Conservation (phyloP, 64 coral and sea anemone species). For the Anthopleura sola region DNA sequence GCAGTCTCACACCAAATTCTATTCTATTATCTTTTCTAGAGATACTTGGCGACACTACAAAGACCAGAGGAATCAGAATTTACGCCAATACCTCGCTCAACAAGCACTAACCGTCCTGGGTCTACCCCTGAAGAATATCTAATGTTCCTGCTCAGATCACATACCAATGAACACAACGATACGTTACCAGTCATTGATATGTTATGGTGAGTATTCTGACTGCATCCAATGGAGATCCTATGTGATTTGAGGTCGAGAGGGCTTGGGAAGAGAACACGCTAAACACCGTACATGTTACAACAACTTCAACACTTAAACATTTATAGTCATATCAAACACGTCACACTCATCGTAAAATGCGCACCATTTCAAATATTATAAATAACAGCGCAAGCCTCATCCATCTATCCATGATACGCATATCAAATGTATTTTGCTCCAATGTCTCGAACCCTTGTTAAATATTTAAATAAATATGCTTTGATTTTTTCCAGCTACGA, state of each 20-base stretch:
- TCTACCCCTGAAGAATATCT: conserved; percentile 87
- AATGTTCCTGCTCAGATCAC: conserved; percentile 80
- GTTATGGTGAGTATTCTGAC: conserved; percentile 54
- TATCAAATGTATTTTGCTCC: too few relatives aligned
- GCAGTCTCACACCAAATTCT: too few relatives aligned
- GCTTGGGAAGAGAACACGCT: too few relatives aligned
- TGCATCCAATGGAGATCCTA: background rate
- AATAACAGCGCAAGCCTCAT: too few relatives aligned
- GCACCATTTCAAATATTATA: too few relatives aligned
- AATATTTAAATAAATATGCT: too few relatives aligned
- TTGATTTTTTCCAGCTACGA: conserved; percentile 75
- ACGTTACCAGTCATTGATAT: conserved; percentile 84
- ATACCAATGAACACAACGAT: conserved; percentile 77
- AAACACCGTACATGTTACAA: too few relatives aligned
- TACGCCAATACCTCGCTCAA: conserved; percentile 38
- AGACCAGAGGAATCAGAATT: conserved; percentile 70
- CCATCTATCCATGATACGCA: too few relatives aligned
- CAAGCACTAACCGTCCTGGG: conserved; percentile 37
- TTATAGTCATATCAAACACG: too few relatives aligned
- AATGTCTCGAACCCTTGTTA: too few relatives aligned
- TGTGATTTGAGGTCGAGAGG: background rate
- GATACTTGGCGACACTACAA: conserved; percentile 56
- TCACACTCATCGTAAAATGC: too few relatives aligned
- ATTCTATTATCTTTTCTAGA: background rate
- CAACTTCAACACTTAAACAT: too few relatives aligned